Evolutionary conservation across 2,797 vertebrate genomes (phyloP).

Genomic region (Thaleichthys pacificus): DNA sequence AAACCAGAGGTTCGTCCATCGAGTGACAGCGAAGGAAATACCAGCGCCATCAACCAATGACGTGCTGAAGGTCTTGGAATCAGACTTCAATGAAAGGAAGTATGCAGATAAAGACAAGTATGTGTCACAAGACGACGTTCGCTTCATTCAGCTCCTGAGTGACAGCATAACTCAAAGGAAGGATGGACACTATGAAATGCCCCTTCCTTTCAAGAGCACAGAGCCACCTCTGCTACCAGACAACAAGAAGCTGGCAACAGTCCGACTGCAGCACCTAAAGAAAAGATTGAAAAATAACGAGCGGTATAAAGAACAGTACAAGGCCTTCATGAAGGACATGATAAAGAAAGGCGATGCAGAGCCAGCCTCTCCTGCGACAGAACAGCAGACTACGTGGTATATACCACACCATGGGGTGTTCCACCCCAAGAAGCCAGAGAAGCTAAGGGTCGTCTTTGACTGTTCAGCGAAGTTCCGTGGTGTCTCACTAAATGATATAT

Average conservation of each 20-base stretch:
- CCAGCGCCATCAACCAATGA: constrained; percentile 16
- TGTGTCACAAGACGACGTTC: constrained; percentile 43
- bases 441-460: constrained; percentile 22
- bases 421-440: constrained; percentile 12
- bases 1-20: constrained; percentile 25
- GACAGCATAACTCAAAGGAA: constrained; percentile 25
- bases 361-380: constrained; percentile 6
- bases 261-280: constrained; percentile 22
- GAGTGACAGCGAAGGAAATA: constrained; percentile 28
- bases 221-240: constrained; percentile 20
- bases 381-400: constrained; percentile 21
- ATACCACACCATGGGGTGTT: constrained; percentile 27
- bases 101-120: constrained; percentile 28
- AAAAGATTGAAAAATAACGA: constrained; percentile 19
- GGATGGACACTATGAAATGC: constrained; percentile 23
- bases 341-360: constrained; percentile 28
- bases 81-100: constrained; percentile 32
- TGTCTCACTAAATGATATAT: constrained; percentile 13
- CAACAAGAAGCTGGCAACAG: constrained; percentile 29
- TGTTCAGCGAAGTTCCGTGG: constrained; percentile 20
- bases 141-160: constrained; percentile 36
- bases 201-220: constrained; percentile 26
- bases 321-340: constrained; percentile 27
- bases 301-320: constrained; percentile 26
- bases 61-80: constrained; percentile 28